Percentiles rank a stretch among this genome's conserved stretches.
Conservation (phyloP, 2,113 vertebrate genomes). For the Chionomys nivalis region DNA sequence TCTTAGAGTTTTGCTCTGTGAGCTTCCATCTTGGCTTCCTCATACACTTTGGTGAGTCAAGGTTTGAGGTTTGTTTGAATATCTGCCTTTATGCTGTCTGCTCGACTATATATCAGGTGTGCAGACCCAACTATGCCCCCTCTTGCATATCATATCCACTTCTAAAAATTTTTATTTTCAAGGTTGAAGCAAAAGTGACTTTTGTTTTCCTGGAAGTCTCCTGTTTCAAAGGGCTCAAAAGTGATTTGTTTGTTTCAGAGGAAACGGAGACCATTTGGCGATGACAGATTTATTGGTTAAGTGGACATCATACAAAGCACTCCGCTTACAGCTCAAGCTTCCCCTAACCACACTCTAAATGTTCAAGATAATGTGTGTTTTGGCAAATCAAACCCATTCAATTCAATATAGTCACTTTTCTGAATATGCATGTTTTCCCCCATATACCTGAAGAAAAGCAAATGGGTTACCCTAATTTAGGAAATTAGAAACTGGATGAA, state of each 20-base stretch:
- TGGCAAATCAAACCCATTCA: conserved; percentile 78
- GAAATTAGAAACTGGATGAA: conserved; percentile 48
- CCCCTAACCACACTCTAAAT: conserved; percentile 81
- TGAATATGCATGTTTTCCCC: conserved; percentile 72
- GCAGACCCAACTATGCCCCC: conserved; percentile 79
- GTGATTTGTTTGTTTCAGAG: conserved; percentile 91
- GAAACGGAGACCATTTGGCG: conserved; percentile 90
- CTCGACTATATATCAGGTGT: conserved; percentile 85
- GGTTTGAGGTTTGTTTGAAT: conserved; percentile 83
- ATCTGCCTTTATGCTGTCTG: conserved; percentile 80
- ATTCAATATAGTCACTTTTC: conserved; percentile 75
- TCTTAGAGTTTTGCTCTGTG: conserved; percentile 43
- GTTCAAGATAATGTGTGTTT: conserved; percentile 80
- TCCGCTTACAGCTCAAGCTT: conserved; percentile 79
- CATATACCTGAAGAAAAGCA: conserved; percentile 48
- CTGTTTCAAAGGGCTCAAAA: conserved; percentile 87
- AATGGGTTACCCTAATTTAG: conserved; percentile 61
- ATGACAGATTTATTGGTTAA: conserved; percentile 92
- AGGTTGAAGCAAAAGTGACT: conserved; percentile 88
- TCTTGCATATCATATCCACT: conserved; percentile 87
- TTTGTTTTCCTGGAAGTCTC: conserved; percentile 88
- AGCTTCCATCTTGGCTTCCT: conserved; percentile 79
- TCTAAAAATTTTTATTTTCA: conserved; percentile 87
- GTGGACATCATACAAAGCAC: conserved; percentile 85
- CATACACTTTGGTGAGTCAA: conserved; percentile 77